Conservation (phyloP, 2,113 vertebrate species). For the Dermatemys mawii region DNA sequence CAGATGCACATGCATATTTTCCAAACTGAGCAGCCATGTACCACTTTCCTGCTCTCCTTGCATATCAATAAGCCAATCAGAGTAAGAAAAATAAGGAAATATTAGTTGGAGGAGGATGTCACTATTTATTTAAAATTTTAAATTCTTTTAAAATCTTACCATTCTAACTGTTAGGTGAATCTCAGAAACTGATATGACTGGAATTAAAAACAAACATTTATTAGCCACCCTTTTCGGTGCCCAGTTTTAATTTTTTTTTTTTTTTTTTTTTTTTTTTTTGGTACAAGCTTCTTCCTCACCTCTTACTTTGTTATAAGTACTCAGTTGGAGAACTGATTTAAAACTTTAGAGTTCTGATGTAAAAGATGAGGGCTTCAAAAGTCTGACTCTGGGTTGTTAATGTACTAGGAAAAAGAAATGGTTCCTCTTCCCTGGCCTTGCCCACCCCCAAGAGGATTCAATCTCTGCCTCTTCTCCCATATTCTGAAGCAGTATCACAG, state of each 20-base stretch:
- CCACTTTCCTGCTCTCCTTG: neutral
- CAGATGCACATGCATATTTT: neutral
- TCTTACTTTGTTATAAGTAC: neutral
- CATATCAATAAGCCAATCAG: neutral
- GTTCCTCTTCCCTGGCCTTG: neutral
- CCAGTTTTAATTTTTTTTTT: neutral
- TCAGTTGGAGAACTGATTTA: neutral
- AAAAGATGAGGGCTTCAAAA: neutral
- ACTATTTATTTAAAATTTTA: neutral
- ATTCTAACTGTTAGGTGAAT: neutral
- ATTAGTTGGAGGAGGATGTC: neutral
- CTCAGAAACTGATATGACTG: neutral
- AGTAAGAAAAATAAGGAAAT: neutral
- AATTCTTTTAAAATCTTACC: neutral
- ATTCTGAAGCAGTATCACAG: neutral
- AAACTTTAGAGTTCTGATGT: neutral
- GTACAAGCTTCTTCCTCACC: neutral
- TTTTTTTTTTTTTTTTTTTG: neutral
- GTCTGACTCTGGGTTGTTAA: neutral
- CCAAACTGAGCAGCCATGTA: neutral
- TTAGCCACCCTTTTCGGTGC: neutral
- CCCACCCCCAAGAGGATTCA: neutral
- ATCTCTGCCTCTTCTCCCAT: neutral
- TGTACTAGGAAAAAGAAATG: neutral
- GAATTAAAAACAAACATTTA: neutral